Percentiles rank a stretch among this genome's conserved stretches.
These are phyloP conservation scores for Trichopoda pennipes DNA, from an alignment of 2,888 invertebrate genomes.

Conservation along the genomic window DNA sequence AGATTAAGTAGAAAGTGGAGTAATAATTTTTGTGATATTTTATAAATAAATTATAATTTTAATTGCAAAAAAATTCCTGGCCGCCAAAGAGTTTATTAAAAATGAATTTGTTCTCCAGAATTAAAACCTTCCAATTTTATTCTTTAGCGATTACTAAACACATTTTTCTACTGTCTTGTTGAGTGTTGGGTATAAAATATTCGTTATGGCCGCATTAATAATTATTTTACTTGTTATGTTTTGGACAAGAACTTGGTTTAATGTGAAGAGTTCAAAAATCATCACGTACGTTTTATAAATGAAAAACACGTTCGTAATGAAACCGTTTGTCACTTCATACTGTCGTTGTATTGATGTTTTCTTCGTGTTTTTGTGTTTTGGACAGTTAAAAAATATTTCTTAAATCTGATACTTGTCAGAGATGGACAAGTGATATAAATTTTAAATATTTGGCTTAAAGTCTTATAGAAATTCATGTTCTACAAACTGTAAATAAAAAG, in stretches of 20 bases:
- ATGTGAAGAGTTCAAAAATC: slow-evolving; percentile 56
- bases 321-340: slow-evolving; percentile 67
- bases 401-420: slow-evolving; percentile 14
- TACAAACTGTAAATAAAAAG: too few species aligned
- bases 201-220: neutral
- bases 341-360: slow-evolving; percentile 47
- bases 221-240: neutral
- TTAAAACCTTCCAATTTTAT: neutral
- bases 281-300: slow-evolving; percentile 64
- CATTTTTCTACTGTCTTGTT: neutral
- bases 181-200: neutral
- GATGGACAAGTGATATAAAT: slow-evolving; percentile 40
- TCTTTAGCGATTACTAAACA: too few species aligned
- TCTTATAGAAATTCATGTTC: too few species aligned
- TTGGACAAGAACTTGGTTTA: slow-evolving; percentile 33
- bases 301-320: slow-evolving; percentile 65
- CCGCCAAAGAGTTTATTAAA: too few species aligned
- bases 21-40: too few species aligned
- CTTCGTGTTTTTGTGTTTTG: neutral
- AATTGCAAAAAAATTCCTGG: too few species aligned
- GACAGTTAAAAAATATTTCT: neutral
- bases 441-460: too few species aligned
- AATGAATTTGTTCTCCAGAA: too few species aligned
- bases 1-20: too few species aligned
- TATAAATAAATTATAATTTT: too few species aligned